Conservation (phyloP, 2,797 vertebrate genomes). For the Parotocinclus haroldoi region DNA sequence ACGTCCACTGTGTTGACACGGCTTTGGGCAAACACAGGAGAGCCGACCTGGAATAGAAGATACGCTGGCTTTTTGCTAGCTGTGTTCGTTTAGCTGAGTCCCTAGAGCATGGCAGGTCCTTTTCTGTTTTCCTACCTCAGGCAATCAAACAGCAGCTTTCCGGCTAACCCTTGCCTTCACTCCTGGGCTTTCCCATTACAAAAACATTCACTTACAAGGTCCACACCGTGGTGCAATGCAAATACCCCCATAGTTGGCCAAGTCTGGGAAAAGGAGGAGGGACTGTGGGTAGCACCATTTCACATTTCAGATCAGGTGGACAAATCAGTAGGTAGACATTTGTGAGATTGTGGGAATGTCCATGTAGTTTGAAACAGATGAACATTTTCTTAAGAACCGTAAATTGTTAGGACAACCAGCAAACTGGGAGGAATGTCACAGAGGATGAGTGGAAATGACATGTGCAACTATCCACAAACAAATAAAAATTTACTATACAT, state of each 20-base stretch:
- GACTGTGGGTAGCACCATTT: not conserved
- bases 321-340: no score
- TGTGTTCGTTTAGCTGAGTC: constrained; percentile 60
- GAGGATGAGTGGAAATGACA: constrained; percentile 60
- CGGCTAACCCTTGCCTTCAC: constrained; percentile 57
- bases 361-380: constrained; percentile 9
- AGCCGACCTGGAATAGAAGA: constrained; percentile 69
- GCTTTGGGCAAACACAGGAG: constrained; percentile 70
- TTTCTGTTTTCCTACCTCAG: constrained; percentile 61
- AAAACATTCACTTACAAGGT: constrained; percentile 69
- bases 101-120: constrained; percentile 62
- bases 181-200: constrained; percentile 64
- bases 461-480: constrained; percentile 64
- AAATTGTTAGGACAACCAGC: constrained; percentile 20
- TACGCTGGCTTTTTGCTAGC: constrained; percentile 50
- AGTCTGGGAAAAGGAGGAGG: constrained; percentile 47
- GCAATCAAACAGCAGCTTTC: constrained; percentile 63
- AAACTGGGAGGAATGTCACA: constrained; percentile 41
- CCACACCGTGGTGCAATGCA: constrained; percentile 55
- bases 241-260: constrained; percentile 43
- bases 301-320: no score
- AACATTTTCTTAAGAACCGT: not conserved
- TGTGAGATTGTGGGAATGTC: no score
- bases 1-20: constrained; percentile 73
- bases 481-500: constrained; percentile 67